Evolutionary conservation across 1,140 invertebrate genomes (phyloP).

Genomic region (Saccostrea echinata): DNA sequence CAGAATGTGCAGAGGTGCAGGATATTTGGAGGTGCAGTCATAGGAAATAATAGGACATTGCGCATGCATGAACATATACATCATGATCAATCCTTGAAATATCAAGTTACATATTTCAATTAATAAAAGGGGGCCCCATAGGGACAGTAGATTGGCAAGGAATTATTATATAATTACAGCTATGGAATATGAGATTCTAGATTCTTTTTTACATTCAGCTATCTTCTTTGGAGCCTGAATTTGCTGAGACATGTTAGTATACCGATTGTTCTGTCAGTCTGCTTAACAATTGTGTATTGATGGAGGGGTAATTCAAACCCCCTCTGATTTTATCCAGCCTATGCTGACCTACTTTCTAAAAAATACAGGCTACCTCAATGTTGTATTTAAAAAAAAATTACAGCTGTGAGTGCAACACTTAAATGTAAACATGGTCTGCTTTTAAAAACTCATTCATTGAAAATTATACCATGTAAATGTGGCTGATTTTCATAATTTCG

Average conservation of each 20-base stretch:
- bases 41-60: not conserved
- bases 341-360: not conserved
- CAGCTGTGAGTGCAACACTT: not conserved
- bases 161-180: not conserved
- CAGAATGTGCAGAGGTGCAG: not conserved
- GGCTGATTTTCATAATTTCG: no score
- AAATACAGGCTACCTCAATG: not conserved
- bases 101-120: not conserved
- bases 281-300: slow-evolving; percentile 23
- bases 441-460: not conserved
- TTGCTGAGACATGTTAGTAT: not conserved
- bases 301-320: not conserved
- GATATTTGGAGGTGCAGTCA: not conserved
- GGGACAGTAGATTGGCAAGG: not conserved
- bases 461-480: no score
- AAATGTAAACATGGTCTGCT: not conserved
- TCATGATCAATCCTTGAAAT: not conserved
- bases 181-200: not conserved
- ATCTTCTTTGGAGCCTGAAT: not conserved
- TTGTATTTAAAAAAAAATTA: not conserved
- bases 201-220: not conserved
- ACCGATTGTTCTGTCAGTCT: not conserved
- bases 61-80: not conserved
- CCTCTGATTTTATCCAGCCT: not conserved
- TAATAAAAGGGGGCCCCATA: not conserved